These are phyloP conservation scores for Archegozetes longisetosus DNA, from an alignment of 1,140 invertebrate species.

Conservation along the genomic window DNA sequence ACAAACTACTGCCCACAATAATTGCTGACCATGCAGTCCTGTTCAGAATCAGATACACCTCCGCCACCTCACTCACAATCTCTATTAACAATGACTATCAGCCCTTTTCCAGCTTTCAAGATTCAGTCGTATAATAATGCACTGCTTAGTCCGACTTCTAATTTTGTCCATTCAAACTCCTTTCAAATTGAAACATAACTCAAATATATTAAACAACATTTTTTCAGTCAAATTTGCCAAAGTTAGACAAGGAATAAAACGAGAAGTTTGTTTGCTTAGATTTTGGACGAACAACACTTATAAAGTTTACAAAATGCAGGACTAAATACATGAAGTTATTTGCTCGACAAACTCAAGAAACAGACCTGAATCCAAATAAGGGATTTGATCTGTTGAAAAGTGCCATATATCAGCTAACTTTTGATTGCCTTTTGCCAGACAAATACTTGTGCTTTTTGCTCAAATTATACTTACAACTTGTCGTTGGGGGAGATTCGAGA, in stretches of 20 bases:
- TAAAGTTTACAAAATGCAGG: background rate
- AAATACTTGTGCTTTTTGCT: no score
- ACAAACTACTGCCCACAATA: background rate
- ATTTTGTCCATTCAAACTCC: background rate
- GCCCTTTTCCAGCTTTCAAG: background rate
- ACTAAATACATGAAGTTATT: background rate
- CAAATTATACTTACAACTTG: no score
- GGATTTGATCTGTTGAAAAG: background rate
- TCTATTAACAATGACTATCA: background rate
- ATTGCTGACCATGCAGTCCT: background rate
- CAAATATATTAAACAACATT: no score
- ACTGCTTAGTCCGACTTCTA: no score
- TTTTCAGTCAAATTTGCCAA: no score
- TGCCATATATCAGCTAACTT: background rate
- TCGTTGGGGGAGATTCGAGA: no score
- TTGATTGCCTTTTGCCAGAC: no score
- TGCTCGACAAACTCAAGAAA: background rate
- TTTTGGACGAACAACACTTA: background rate
- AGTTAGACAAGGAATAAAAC: no score
- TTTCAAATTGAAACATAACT: no score
- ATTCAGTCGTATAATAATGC: no score
- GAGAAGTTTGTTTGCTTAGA: no score
- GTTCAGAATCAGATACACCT: background rate
- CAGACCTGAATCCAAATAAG: background rate
- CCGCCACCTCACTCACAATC: background rate